Evolutionary conservation across 1,140 invertebrate genomes (phyloP).

Genomic region (Brachionus angularis): DNA sequence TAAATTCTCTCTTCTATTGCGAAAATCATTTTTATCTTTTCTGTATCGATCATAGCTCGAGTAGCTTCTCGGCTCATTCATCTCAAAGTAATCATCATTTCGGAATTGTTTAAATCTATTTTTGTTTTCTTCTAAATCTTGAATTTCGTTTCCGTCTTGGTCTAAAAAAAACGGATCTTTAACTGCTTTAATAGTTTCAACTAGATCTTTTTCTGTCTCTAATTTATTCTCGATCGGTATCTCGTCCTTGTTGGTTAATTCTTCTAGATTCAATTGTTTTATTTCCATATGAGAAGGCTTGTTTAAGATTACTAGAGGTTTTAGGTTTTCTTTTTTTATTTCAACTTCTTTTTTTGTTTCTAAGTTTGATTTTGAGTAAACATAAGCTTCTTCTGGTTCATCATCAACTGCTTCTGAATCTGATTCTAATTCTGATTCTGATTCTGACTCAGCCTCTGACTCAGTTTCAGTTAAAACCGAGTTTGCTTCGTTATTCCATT

Average conservation of each 20-base stretch:
- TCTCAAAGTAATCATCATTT: neutral
- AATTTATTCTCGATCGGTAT: neutral
- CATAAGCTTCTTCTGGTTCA: neutral
- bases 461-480: too few species aligned
- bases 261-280: conserved; percentile 36
- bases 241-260: conserved; percentile 15
- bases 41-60: conserved; percentile 31
- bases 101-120: neutral
- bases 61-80: conserved; percentile 12
- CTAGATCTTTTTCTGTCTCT: neutral
- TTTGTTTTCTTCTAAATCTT: neutral
- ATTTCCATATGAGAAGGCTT: conserved; percentile 21
- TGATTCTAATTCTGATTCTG: neutral
- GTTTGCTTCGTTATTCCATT: too few species aligned
- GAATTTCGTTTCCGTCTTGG: conserved; percentile 38
- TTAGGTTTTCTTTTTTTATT: neutral
- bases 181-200: conserved; percentile 1
- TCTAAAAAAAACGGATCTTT: conserved; percentile 41
- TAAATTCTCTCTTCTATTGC: neutral
- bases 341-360: neutral
- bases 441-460: neutral
- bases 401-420: neutral
- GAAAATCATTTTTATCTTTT: neutral
- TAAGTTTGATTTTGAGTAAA: conserved; percentile 32
- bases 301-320: conserved; percentile 22